A percentile compares a stretch with the other conserved stretches of the same genome.
Evolutionary conservation across 2,797 vertebrate species (phyloP).

Genomic region (Tamandua tetradactyla): DNA sequence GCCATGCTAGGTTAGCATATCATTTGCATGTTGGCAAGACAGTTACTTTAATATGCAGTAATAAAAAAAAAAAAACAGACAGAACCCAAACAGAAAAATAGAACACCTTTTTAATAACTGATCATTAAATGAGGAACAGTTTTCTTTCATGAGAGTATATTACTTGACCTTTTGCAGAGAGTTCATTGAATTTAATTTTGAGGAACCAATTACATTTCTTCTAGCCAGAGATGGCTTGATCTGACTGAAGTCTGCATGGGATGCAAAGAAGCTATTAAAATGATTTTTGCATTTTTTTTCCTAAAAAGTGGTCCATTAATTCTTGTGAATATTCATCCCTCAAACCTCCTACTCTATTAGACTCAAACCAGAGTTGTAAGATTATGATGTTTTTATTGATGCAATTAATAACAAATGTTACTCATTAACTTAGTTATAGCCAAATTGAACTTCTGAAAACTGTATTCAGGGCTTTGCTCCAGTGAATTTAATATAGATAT

Average conservation of each 20-base stretch:
- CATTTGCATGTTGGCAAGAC: conserved; percentile 71
- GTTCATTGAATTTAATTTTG: conserved; percentile 74
- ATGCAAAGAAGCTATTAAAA: conserved; percentile 65
- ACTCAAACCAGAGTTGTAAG: conserved; percentile 36
- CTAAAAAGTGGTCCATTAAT: conserved; percentile 61
- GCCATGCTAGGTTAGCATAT: conserved; percentile 38
- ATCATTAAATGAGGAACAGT: conserved; percentile 46
- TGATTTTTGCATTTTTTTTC: conserved; percentile 49
- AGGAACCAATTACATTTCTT: conserved; percentile 54
- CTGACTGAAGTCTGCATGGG: conserved; percentile 60
- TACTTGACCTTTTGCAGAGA: conserved; percentile 70
- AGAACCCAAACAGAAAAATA: conserved; percentile 67
- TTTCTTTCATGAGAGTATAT: conserved; percentile 68
- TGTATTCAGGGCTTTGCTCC: conserved; percentile 36
- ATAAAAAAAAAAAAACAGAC: conserved; percentile 31
- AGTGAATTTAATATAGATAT: conserved; percentile 66
- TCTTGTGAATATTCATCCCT: conserved; percentile 60
- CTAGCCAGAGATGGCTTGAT: conserved; percentile 62
- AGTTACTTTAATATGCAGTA: conserved; percentile 63
- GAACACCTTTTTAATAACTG: conserved; percentile 69
- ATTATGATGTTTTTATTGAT: conserved; percentile 71
- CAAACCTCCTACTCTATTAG: conserved; percentile 65
- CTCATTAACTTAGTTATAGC: conserved; percentile 44
- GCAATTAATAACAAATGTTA: conserved; percentile 74
- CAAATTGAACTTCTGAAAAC: conserved; percentile 67